These are phyloP conservation scores for Scolopax bukidnonensis DNA, from an alignment of 2,797 vertebrate species.

Conservation along the genomic window DNA sequence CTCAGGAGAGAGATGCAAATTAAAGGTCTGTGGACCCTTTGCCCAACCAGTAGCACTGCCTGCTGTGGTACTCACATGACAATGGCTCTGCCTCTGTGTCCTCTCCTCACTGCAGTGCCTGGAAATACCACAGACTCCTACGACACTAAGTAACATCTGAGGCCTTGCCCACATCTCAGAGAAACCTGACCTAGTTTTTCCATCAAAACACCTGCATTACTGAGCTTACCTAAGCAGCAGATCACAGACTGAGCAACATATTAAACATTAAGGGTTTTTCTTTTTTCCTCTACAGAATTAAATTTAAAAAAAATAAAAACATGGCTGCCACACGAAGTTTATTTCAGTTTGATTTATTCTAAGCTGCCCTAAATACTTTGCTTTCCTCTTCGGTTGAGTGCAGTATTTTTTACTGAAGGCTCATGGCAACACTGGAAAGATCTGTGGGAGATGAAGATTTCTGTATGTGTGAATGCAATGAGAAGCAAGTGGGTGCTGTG, in stretches of 20 bases:
- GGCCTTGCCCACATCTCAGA: not conserved
- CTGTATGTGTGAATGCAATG: not conserved
- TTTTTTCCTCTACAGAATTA: not conserved
- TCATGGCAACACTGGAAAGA: not conserved
- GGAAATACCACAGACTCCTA: not conserved
- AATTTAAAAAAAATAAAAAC: not conserved
- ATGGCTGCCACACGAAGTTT: not conserved
- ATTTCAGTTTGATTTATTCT: conserved; percentile 30
- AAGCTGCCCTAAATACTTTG: conserved; percentile 52
- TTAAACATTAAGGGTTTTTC: not conserved
- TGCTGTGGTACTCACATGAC: not conserved
- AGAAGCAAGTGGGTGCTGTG: not conserved
- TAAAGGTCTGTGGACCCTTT: not conserved
- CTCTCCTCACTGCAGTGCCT: not conserved
- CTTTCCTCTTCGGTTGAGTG: not conserved
- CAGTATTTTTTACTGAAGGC: not conserved
- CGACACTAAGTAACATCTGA: not conserved
- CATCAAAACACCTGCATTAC: conserved; percentile 4
- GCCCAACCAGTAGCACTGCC: not conserved
- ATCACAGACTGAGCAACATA: not conserved
- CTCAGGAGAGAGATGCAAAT: not conserved
- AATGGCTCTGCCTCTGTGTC: not conserved
- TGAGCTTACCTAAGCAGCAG: not conserved
- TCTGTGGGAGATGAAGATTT: not conserved
- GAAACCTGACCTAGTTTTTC: conserved; percentile 49